phyloP scores from a whole-genome alignment of 2,888 invertebrate species.

The Terebella lapidaria region DNA sequence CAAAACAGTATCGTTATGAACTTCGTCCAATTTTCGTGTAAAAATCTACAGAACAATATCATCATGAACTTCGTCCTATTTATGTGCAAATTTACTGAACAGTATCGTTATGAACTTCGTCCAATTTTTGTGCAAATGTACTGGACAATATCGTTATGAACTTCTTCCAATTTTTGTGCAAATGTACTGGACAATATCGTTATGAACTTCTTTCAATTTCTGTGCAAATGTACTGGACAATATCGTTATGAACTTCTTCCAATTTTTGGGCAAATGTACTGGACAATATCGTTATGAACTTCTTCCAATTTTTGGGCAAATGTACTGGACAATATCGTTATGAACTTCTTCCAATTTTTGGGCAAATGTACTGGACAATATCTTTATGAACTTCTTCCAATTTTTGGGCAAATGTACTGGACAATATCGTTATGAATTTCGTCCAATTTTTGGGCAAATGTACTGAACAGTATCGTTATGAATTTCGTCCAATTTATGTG shows the following conservation, averaged over 20 bases:
- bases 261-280: not conserved
- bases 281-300: not conserved
- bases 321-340: not conserved
- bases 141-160: not conserved
- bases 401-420: not conserved
- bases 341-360: not conserved
- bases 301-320: not conserved
- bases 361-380: not conserved
- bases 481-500: too few relatives aligned
- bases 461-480: not conserved
- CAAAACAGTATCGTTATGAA: not conserved
- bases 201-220: not conserved
- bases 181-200: not conserved
- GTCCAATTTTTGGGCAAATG: not conserved
- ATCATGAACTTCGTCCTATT: not conserved
- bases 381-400: not conserved
- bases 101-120: too few relatives aligned
- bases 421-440: not conserved
- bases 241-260: not conserved
- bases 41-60: not conserved
- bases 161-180: not conserved
- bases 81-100: not conserved
- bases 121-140: not conserved
- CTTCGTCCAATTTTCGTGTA: not conserved
- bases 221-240: not conserved